phyloP scores from a whole-genome alignment of 1,140 invertebrate species.

The Aethina tumida region DNA sequence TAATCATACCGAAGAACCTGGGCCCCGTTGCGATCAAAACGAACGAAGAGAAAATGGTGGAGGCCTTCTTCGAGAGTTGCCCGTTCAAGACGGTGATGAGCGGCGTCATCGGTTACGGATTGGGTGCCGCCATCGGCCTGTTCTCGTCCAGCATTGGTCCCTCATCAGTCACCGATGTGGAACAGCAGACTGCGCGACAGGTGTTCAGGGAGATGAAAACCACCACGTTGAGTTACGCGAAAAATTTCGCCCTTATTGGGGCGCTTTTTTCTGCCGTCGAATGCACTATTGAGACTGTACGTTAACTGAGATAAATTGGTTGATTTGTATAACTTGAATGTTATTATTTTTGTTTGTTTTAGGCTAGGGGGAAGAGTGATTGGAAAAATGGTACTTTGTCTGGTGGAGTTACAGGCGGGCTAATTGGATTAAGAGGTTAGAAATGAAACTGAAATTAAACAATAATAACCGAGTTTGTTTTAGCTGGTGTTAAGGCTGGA shows the following conservation, averaged over 20 bases:
- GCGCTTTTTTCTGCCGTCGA: slow-evolving; percentile 87
- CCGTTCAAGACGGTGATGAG: slow-evolving; percentile 82
- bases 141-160: slow-evolving; percentile 95
- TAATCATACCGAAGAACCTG: slow-evolving; percentile 68
- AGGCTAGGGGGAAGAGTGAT: slow-evolving; percentile 86
- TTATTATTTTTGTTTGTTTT: slow-evolving; percentile 35
- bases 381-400: slow-evolving; percentile 95
- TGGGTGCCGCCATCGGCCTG: slow-evolving; percentile 87
- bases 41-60: slow-evolving; percentile 80
- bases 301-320: slow-evolving; percentile 13
- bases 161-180: slow-evolving; percentile 60
- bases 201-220: slow-evolving; percentile 86
- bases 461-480: slow-evolving; percentile 33
- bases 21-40: slow-evolving; percentile 71
- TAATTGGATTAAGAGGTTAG: slow-evolving; percentile 87
- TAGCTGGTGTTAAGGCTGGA: slow-evolving; percentile 88
- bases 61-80: slow-evolving; percentile 83
- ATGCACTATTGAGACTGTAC: slow-evolving; percentile 83
- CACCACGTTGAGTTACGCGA: slow-evolving; percentile 85
- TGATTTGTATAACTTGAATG: no score
- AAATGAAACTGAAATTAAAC: background rate
- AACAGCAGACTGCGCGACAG: slow-evolving; percentile 75
- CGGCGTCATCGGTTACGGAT: slow-evolving; percentile 86
- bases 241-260: slow-evolving; percentile 95
- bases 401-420: slow-evolving; percentile 84